Base-by-base conservation (phyloP, 2,113 vertebrate genomes). In the Sminthopsis crassicaudata region DNA sequence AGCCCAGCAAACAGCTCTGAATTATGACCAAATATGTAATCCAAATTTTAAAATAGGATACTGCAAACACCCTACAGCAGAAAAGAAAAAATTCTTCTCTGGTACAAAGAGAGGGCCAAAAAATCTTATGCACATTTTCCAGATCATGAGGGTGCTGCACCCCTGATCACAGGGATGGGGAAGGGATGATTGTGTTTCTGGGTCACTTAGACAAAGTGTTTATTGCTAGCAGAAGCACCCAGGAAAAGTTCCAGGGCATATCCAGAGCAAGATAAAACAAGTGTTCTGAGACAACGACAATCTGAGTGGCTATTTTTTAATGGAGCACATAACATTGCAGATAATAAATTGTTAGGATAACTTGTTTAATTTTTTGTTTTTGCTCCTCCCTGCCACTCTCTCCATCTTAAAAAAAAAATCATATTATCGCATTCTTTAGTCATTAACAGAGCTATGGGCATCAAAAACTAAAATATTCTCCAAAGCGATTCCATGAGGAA, bases 401-500 rank as follows among this genome's bases (percentile, higher is more conserved):
- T 19, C 67, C 60, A 16, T 19, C 16, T 16, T 16, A 67, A 36
- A 67, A 67, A 76, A 3, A 19, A 53, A 53, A 54, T n/a, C 60
- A 76, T 76, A n/a, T 76, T 42, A 84, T 84, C n/a, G 23, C 67
- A 11, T 52, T 91, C 26, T 92, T 25, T 12, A 30, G 36, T 95
- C 91, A 6, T 50, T 3, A 22, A 30, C 90, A 54, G 92, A 67
- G 48, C 7, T 7, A 53, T 50, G 57, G 11, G 54, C 42, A 46
- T 11, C 26, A 46, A n/a, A 91, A 30, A 53, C 53, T 46, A 26
- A 92, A 19, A 2, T 53, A 36, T 19, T 30, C 25, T 42, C 48
- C 36, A 42, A 48, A 22, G 6, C 67, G 24, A 89, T 46, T 2
- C 8, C 0, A 0, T 4, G 60, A 53, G 53, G 24, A 27, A 30